Evolutionary conservation across 2,888 invertebrate genomes (phyloP).

Genomic region (Serripes groenlandicus): DNA sequence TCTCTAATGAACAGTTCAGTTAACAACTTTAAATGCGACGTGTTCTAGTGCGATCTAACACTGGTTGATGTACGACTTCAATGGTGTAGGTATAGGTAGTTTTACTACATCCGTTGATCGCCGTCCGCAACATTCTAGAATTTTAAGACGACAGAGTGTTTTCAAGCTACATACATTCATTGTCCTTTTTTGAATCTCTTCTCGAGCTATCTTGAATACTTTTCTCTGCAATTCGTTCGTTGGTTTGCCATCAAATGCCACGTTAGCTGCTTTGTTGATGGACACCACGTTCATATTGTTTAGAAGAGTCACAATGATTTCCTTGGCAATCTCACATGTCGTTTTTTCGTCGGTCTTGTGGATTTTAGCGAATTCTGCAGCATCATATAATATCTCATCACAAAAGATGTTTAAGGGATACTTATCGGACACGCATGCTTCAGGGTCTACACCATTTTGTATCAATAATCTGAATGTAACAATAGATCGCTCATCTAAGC

Average conservation of each 20-base stretch:
- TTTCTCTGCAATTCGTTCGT: constrained; percentile 41
- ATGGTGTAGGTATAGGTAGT: constrained; percentile 69
- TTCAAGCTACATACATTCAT: constrained; percentile 66
- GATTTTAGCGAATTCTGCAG: constrained; percentile 40
- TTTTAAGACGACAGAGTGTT: constrained; percentile 60
- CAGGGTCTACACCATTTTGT: constrained; percentile 78
- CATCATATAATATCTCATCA: constrained; percentile 51
- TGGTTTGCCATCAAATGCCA: constrained; percentile 52
- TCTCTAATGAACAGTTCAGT: not conserved
- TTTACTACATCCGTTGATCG: constrained; percentile 64
- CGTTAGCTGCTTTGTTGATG: constrained; percentile 47
- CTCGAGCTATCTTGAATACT: constrained; percentile 54
- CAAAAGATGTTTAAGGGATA: constrained; percentile 69
- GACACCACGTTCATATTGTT: constrained; percentile 64
- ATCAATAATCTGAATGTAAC: constrained; percentile 69
- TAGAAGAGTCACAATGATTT: constrained; percentile 54
- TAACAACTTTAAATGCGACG: not conserved
- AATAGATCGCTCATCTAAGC: constrained; percentile 67
- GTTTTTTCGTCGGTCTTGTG: constrained; percentile 29
- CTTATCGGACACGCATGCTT: constrained; percentile 55
- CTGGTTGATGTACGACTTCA: constrained; percentile 63
- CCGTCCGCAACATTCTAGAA: constrained; percentile 68
- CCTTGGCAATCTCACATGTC: constrained; percentile 42
- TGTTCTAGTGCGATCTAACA: not conserved
- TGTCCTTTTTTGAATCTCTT: constrained; percentile 53